Conservation (phyloP, 2,888 invertebrate species). For the Ephialtes manifestator region DNA sequence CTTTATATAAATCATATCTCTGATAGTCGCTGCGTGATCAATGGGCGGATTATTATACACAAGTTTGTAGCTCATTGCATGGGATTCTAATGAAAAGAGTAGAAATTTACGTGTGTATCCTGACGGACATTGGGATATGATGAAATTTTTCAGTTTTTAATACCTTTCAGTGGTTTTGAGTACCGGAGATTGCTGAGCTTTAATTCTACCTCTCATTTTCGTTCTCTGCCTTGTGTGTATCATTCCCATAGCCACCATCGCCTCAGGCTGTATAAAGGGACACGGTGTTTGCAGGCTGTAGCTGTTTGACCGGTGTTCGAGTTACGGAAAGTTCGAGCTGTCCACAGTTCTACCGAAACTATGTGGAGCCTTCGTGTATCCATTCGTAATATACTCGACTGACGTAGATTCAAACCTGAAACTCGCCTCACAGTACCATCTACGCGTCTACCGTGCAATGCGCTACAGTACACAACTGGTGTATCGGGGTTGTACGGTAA, state of each 20-base stretch:
- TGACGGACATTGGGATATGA: background rate
- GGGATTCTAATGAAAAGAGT: background rate
- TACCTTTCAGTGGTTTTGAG: background rate
- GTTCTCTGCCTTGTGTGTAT: slow-evolving; percentile 32
- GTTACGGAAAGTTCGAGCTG: slow-evolving; percentile 65
- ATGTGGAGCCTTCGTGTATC: slow-evolving; percentile 54
- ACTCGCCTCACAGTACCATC: slow-evolving; percentile 37
- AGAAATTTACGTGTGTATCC: background rate
- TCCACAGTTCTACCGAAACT: slow-evolving; percentile 30
- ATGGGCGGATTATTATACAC: background rate
- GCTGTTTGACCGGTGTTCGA: slow-evolving; percentile 58
- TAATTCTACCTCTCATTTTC: slow-evolving; percentile 17
- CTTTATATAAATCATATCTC: slow-evolving; percentile 12
- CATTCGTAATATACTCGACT: slow-evolving; percentile 49
- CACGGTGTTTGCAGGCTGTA: slow-evolving; percentile 51
- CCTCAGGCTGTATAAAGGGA: slow-evolving; percentile 41
- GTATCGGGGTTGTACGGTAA: slow-evolving; percentile 33
- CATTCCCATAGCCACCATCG: slow-evolving; percentile 25
- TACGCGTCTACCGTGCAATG: slow-evolving; percentile 15
- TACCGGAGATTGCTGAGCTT: slow-evolving; percentile 13
- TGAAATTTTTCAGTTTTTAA: background rate
- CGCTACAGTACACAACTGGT: slow-evolving; percentile 13
- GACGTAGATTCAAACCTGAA: slow-evolving; percentile 54
- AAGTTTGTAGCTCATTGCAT: background rate
- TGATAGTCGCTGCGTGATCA: background rate